Conservation (phyloP, 2,113 vertebrate genomes). For the Oenanthe melanoleuca region DNA sequence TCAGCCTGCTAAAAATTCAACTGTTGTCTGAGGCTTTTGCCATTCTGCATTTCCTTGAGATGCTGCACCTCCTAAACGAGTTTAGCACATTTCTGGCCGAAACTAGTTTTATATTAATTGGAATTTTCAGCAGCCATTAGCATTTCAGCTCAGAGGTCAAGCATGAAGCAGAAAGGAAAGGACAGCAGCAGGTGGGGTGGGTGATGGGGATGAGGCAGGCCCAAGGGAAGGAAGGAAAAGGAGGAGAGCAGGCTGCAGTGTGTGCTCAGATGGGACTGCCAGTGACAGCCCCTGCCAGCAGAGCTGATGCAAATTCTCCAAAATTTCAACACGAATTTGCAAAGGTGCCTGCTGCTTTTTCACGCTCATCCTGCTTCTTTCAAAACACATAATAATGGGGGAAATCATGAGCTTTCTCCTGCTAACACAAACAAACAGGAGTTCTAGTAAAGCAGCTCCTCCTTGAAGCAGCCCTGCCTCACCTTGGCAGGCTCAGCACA, state of each 20-base stretch:
- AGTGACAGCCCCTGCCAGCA: background rate
- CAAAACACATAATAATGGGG: background rate
- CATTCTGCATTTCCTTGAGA: background rate
- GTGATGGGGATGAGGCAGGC: background rate
- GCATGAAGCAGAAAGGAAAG: background rate
- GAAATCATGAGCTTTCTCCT: background rate
- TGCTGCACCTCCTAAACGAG: background rate
- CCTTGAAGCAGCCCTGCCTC: background rate
- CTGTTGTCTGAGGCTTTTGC: background rate
- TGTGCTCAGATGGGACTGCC: background rate
- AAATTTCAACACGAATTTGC: background rate
- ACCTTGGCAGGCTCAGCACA: background rate
- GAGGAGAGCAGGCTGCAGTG: background rate
- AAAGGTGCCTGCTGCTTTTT: background rate
- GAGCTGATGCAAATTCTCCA: background rate
- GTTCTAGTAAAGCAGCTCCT: background rate
- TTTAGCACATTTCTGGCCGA: background rate
- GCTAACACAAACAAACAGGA: background rate
- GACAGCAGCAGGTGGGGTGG: background rate
- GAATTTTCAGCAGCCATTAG: background rate
- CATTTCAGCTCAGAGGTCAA: background rate
- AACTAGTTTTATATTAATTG: conserved; percentile 6
- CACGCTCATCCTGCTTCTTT: background rate
- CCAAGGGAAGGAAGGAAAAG: background rate
- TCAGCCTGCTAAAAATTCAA: background rate